Evolutionary conservation across 35 echinoderm and acorn worm species (phyloP), one percentile per base, ranked within the genome.

Genomic region (Lytechinus pictus): DNA sequence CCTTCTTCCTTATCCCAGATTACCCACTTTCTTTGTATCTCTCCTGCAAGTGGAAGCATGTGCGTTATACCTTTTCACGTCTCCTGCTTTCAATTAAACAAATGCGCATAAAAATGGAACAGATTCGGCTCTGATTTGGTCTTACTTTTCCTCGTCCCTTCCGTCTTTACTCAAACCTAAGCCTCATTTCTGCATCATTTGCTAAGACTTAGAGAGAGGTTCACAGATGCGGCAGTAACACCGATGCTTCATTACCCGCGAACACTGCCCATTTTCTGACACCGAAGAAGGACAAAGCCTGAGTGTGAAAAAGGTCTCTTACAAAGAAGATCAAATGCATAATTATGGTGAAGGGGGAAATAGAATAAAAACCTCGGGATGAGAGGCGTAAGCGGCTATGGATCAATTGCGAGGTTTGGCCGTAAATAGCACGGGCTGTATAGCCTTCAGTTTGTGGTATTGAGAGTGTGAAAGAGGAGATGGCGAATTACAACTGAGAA

Each of bases 151-250:
- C 88, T 9, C 19, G 4, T 52, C 11, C 52, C 27, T 90, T 90
- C 27, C n/a, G 1, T 51, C 88, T 54, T 52, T 54, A 79, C 19
- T 79, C 66, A 79, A 79, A 14, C n/a, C 19, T 54, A 90, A 44
- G 88, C 88, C 88, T 79, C 52, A 90, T 90, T 90, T 90, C 88
- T 90, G 88, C 88, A 90, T 90, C 88, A 90, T 90, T 90, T 90
- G 28, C 88, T 90, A 90, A 90, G 88, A 90, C 88, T 90, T 90
- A n/a, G 88, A 44, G 88, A 44, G 88, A 90, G 88, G 88, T 54
- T 90, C 88, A 90, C 88, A 90, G 88, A 90, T 90, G 88, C 88
- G 88, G 88, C 52, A 90, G 52, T 90, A 90, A 90, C 9, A 54
- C 29, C 10, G 88, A 90, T 44, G 88, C 88, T 90, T 90, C 88